phyloP scores from a whole-genome alignment of 2,113 vertebrate genomes.

The Butorides virescens region DNA sequence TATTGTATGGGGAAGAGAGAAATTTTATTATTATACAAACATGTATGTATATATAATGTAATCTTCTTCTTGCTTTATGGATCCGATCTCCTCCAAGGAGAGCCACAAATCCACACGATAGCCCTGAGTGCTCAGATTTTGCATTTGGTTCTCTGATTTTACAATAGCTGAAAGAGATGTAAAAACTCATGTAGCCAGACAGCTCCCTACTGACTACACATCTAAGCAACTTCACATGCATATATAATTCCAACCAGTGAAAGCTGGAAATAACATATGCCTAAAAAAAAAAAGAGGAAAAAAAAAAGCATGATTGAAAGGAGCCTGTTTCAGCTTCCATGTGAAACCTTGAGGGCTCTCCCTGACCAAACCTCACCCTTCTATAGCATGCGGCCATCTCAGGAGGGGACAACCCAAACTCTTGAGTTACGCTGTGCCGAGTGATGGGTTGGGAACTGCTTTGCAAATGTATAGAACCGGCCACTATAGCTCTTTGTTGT shows the following conservation, averaged over 20 bases:
- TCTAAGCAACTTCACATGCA: slow-evolving; percentile 53
- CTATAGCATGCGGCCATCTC: not conserved
- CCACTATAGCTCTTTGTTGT: not conserved
- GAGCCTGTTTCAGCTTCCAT: not conserved
- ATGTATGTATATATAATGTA: slow-evolving; percentile 45
- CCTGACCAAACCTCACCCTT: not conserved
- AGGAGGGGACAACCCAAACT: not conserved
- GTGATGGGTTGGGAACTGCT: not conserved
- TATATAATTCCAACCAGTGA: slow-evolving; percentile 48
- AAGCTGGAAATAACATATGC: slow-evolving; percentile 12
- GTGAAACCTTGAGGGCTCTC: not conserved
- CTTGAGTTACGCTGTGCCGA: not conserved
- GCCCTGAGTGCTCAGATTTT: slow-evolving; percentile 50
- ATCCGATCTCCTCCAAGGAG: slow-evolving; percentile 39
- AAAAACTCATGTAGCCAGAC: slow-evolving; percentile 58
- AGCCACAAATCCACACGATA: slow-evolving; percentile 58
- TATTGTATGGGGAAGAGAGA: not conserved
- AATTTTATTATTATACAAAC: slow-evolving; percentile 48
- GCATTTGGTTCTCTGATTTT: slow-evolving; percentile 50
- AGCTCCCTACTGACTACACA: slow-evolving; percentile 57
- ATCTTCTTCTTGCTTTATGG: slow-evolving; percentile 22
- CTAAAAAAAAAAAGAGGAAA: not conserved
- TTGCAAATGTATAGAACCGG: not conserved
- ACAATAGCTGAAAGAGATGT: slow-evolving; percentile 53
- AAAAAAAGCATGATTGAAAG: not conserved